Evolutionary conservation across 1,140 invertebrate genomes (phyloP).

Genomic region (Drosophila teissieri): DNA sequence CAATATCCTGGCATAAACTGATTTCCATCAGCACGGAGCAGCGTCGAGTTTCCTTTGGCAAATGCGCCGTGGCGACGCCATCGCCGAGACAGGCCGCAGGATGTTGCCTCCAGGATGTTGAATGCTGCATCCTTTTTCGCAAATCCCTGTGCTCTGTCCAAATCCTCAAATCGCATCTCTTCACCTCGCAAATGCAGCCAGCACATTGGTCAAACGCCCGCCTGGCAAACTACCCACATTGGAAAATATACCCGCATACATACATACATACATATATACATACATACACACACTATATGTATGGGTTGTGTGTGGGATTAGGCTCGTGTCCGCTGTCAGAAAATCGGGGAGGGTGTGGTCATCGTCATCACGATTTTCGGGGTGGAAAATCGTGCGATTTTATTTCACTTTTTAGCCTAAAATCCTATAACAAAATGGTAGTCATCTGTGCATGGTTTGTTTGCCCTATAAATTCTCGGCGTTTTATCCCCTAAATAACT

Average conservation of each 20-base stretch:
- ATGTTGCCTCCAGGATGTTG: conserved; percentile 37
- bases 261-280: background rate
- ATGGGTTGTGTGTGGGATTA: conserved; percentile 20
- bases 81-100: conserved; percentile 28
- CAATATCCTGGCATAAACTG: conserved; percentile 13
- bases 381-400: conserved; percentile 37
- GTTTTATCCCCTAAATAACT: conserved; percentile 9
- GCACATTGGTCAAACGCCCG: conserved; percentile 64
- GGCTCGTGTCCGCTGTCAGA: conserved; percentile 43
- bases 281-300: background rate
- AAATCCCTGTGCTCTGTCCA: conserved; percentile 7
- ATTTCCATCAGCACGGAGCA: conserved; percentile 5
- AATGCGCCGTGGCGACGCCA: conserved; percentile 23
- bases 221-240: conserved; percentile 27
- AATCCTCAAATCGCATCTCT: conserved; percentile 6
- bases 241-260: conserved; percentile 1
- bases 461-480: background rate
- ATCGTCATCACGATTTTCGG: conserved; percentile 20
- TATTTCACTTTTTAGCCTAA: conserved; percentile 22
- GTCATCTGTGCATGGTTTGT: background rate
- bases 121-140: conserved; percentile 3
- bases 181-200: conserved; percentile 32
- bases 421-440: conserved; percentile 35
- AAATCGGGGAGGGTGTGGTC: conserved; percentile 44
- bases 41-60: conserved; percentile 18